These are phyloP conservation scores for Onychorhynchus coronatus DNA, from an alignment of 2,113 vertebrate genomes.

Conservation along the genomic window DNA sequence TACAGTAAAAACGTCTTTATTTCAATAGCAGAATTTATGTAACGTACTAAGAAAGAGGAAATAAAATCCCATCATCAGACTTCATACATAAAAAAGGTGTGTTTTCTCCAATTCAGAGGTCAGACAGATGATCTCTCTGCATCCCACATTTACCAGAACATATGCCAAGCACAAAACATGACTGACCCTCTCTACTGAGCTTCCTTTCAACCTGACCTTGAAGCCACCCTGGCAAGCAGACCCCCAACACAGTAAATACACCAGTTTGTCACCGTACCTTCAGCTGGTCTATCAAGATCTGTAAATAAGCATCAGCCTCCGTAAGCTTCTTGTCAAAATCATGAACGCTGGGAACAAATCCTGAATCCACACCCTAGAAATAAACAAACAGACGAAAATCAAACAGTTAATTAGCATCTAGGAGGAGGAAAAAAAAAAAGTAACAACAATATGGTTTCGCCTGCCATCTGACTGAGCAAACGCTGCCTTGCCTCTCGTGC, in stretches of 20 bases:
- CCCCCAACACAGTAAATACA: not conserved
- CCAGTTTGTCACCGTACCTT: conserved; percentile 80
- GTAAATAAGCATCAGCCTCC: conserved; percentile 97
- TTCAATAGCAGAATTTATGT: not conserved
- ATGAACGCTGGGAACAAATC: conserved; percentile 95
- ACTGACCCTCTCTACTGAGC: not conserved
- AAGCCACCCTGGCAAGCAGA: not conserved
- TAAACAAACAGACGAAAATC: not conserved
- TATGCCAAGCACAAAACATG: not conserved
- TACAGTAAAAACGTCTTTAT: not conserved
- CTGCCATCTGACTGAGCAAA: not conserved
- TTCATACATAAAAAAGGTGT: not conserved
- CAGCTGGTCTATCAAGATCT: conserved; percentile 97
- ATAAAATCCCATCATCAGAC: not conserved
- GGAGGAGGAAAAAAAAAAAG: not conserved
- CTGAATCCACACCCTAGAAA: conserved; percentile 90
- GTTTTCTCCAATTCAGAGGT: not conserved
- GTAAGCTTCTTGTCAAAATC: conserved; percentile 99
- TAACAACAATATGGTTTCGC: not conserved
- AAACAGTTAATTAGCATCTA: not conserved
- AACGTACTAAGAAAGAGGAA: not conserved
- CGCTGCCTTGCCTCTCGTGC: not conserved
- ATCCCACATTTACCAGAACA: not conserved
- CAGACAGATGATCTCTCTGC: not conserved
- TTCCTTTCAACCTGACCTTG: not conserved